These are phyloP conservation scores for Sinocyclocheilus maitianheensis DNA, from an alignment of 2,113 vertebrate genomes.

Conservation along the genomic window DNA sequence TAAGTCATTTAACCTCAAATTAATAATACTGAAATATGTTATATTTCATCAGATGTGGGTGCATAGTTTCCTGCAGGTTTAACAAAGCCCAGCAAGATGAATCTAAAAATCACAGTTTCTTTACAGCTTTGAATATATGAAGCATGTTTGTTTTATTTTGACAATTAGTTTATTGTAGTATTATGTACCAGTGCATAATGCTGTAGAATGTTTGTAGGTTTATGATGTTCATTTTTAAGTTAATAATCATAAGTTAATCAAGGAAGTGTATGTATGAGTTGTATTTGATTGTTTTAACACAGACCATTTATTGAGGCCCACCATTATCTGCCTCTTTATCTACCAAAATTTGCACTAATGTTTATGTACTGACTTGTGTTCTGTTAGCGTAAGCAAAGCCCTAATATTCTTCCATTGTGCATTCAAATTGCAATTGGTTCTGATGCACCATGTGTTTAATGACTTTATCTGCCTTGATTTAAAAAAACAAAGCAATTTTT, in stretches of 20 bases:
- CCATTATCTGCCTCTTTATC: slow-evolving; percentile 12
- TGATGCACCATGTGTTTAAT: background rate
- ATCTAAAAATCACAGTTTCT: background rate
- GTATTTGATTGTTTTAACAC: background rate
- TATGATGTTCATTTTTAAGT: slow-evolving; percentile 28
- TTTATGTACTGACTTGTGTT: slow-evolving; percentile 5
- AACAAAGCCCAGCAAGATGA: background rate
- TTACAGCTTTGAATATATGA: background rate
- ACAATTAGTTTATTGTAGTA: slow-evolving; percentile 13
- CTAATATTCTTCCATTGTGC: background rate
- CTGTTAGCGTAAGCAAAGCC: too few species aligned
- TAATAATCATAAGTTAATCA: slow-evolving; percentile 34
- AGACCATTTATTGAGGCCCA: background rate
- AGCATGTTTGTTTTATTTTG: slow-evolving; percentile 10
- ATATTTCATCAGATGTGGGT: background rate
- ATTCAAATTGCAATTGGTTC: background rate
- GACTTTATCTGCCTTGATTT: background rate
- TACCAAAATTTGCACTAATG: slow-evolving; percentile 28
- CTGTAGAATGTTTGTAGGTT: background rate
- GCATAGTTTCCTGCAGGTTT: background rate
- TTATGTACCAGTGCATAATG: slow-evolving; percentile 28
- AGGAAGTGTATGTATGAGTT: slow-evolving; percentile 11
- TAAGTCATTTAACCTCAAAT: background rate
- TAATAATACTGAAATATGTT: background rate
- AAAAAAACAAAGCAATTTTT: background rate